Evolutionary conservation across 2,797 vertebrate species (phyloP).

Genomic region (Cryptoblepharus egeriae): DNA sequence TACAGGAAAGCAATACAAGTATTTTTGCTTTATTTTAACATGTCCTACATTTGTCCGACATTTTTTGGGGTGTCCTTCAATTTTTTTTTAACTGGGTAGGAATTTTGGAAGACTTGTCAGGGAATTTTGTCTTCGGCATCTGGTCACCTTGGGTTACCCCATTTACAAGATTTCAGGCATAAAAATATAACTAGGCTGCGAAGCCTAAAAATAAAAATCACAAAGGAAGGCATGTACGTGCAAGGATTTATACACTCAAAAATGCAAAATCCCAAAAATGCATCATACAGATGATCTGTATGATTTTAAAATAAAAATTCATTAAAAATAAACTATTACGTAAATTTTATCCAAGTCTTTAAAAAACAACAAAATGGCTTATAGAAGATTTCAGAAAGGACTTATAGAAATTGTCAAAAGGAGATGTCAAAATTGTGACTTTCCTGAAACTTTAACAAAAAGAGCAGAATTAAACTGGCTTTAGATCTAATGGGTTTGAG

Average conservation of each 20-base stretch:
- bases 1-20: too few species aligned
- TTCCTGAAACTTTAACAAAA: neutral
- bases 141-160: conserved; percentile 26
- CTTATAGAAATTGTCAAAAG: neutral
- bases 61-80: too few species aligned
- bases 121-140: conserved; percentile 32
- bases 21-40: too few species aligned
- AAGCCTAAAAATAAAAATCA: conserved; percentile 25
- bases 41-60: too few species aligned
- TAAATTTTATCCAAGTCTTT: neutral
- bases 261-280: conserved; percentile 47
- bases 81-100: too few species aligned
- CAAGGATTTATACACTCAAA: conserved; percentile 5
- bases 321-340: neutral
- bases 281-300: conserved; percentile 20
- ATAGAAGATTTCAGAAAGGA: neutral
- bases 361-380: neutral
- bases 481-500: too few species aligned
- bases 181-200: conserved; percentile 51
- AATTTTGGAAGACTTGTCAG: too few species aligned
- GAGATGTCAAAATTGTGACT: neutral
- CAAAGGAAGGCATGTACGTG: neutral
- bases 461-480: too few species aligned
- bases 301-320: conserved; percentile 48
- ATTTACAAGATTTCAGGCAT: conserved; percentile 36